Percentiles rank a stretch among this genome's conserved stretches.
phyloP scores from a whole-genome alignment of 2,888 invertebrate genomes.

The Callyntrura guangdongensis region DNA sequence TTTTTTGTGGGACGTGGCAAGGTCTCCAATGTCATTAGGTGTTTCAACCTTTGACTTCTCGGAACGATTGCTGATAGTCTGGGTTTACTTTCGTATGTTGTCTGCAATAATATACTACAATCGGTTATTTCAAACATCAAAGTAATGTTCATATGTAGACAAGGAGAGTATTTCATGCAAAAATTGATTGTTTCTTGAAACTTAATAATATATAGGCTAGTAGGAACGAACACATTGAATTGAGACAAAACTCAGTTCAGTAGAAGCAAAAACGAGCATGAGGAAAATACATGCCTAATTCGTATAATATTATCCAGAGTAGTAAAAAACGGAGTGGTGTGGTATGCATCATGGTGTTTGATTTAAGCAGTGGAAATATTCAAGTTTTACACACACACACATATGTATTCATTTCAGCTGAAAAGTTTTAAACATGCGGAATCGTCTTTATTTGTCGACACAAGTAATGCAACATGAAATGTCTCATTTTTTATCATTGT shows the following conservation, averaged over 20 bases:
- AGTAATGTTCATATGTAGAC: not conserved
- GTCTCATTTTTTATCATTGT: not conserved
- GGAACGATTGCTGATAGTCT: conserved; percentile 11
- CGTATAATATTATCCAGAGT: too few relatives aligned
- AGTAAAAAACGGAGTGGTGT: too few relatives aligned
- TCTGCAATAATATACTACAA: not conserved
- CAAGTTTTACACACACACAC: too few relatives aligned
- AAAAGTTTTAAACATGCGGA: too few relatives aligned
- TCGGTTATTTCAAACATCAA: not conserved
- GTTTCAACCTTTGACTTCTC: conserved; percentile 68
- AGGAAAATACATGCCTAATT: too few relatives aligned
- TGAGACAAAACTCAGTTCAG: not conserved
- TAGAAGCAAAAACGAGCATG: too few relatives aligned
- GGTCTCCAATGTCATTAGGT: conserved; percentile 69
- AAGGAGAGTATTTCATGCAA: not conserved
- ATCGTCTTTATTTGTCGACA: conserved; percentile 8
- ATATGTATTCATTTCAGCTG: too few relatives aligned
- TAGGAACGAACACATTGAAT: not conserved
- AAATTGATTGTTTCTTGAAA: not conserved
- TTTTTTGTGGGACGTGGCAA: conserved; percentile 61
- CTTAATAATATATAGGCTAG: not conserved
- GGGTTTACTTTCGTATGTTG: not conserved
- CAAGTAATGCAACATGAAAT: not conserved
- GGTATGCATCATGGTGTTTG: too few relatives aligned
- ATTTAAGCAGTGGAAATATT: too few relatives aligned